Evolutionary conservation across 37 sponge, comb jelly and placozoan species (phyloP).

Genomic region (Eunapius fragilis): DNA sequence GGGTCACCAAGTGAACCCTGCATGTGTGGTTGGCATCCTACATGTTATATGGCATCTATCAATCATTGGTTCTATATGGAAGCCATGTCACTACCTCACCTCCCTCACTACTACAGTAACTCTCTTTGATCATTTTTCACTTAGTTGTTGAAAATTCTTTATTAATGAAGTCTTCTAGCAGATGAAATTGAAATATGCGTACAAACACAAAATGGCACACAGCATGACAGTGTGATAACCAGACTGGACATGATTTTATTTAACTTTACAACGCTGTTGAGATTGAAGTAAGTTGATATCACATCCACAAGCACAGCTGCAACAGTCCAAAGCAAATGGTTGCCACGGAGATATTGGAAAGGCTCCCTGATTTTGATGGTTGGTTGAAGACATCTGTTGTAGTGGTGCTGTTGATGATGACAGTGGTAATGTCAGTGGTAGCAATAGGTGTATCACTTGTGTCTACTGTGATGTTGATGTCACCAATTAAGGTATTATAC

Average conservation of each 20-base stretch:
- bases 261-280: background rate
- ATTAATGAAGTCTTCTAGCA: background rate
- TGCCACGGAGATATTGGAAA: background rate
- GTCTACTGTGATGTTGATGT: background rate
- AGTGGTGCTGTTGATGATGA: background rate
- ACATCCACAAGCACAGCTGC: background rate
- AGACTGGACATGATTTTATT: background rate
- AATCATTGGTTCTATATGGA: too few species aligned
- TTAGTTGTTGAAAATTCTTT: too few species aligned
- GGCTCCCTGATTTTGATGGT: background rate
- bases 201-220: background rate
- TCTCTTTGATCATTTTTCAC: too few species aligned
- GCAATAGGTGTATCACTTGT: background rate
- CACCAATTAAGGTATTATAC: background rate
- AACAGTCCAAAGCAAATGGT: background rate
- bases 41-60: too few species aligned
- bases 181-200: background rate
- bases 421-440: background rate
- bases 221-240: background rate
- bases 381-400: too few species aligned
- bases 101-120: too few species aligned
- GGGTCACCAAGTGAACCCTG: too few species aligned
- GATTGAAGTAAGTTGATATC: background rate
- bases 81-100: too few species aligned
- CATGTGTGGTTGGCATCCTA: too few species aligned